Base-by-base conservation (phyloP, 1,140 invertebrate genomes). In the Achroia grisella region DNA sequence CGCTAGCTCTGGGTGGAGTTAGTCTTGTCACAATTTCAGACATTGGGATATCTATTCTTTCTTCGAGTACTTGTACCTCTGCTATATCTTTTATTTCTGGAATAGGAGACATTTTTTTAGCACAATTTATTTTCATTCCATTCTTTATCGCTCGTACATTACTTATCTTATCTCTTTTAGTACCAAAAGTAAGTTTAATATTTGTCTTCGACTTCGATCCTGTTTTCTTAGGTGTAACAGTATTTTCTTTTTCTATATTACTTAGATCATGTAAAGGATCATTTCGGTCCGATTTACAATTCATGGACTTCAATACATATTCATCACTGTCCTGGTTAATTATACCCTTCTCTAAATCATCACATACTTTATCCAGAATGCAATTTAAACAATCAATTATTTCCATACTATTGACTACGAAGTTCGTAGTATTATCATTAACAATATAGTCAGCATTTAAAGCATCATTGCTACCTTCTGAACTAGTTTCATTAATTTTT, bases 351-450 rank as follows among this genome's bases (percentile, higher is more conserved):
- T 79, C 60, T n/a, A 75, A 62, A 29, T 71, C 57, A 28, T 52
- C 28, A 33, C 72, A 82, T 3, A 79, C 71, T 39, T 59, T 61
- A 62, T 82, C 72, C 8, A 82, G 42, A 9, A 82, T 57, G 39
- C 47, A 46, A 33, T 73, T 71, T 9, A 82, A 40, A 33, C 75
- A 78, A 31, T 72, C 59, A 15, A 69, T 39, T 41, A 82, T 56
- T 39, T 79, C 71, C 4, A 48, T 27, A 43, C 65, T 47, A 29
- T 48, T 12, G 6, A 56, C 17, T 23, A 6, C 17, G 6, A 6
- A 2, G 6, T 23, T 23, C 17, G 6, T 23, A 23, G 2, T 3
- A 23, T 23, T 6, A 23, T 23, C 17, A 23, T 23, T 2, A 23
- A 23, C 2, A 23, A 6, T 23, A 23, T 3, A 6, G 6, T 3